Evolutionary conservation across 2,113 vertebrate species (phyloP), one percentile per base, ranked within the genome.

Genomic region (Columbina picui): DNA sequence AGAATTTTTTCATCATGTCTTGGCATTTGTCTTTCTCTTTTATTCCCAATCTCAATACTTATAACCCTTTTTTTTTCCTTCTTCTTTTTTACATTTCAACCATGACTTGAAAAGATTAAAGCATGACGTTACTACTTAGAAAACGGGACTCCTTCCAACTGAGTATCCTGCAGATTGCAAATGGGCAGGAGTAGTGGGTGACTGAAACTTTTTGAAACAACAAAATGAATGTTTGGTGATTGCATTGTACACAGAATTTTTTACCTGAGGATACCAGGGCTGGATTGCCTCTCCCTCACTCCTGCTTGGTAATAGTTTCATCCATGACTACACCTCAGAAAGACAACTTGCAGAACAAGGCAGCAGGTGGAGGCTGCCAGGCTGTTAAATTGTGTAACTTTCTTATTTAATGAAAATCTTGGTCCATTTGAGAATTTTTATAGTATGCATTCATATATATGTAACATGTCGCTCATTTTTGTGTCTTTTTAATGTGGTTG

Each of bases 1-100:
- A 94, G 57, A 39, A 79, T 32, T 85, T 95, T 94, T 94, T 87
- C 90, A 73, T 93, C 87, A 90, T 50, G 13, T 78, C 75, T 89
- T 95, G 93, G 84, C 87, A 68, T 87, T 23, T 27, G 2, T 17
- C 38, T 60, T 29, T 68, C 36, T 69, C 26, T 82, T 29, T 79
- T 27, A 63, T 61, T 93, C 50, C 70, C 14, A 65, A 23, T 82
- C 45, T 80, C 59, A 34, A 4, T 55, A 65, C 56, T 73, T 75
- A 36, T 36, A 91, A 43, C 53, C 9, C 3, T 5, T n/a, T 25
- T 61, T 19, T 29, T 39, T 60, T 77, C 12, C 5, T 34, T 41
- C 2, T 76, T 65, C 5, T 65, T 63, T 36, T 68, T 70, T 73
- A 47, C 21, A 67, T 90, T 81, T 93, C 79, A 70, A 25, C 82